These are phyloP conservation scores for Motacilla tschutschensis DNA, from an alignment of 2,113 vertebrate species.

Conservation along the genomic window DNA sequence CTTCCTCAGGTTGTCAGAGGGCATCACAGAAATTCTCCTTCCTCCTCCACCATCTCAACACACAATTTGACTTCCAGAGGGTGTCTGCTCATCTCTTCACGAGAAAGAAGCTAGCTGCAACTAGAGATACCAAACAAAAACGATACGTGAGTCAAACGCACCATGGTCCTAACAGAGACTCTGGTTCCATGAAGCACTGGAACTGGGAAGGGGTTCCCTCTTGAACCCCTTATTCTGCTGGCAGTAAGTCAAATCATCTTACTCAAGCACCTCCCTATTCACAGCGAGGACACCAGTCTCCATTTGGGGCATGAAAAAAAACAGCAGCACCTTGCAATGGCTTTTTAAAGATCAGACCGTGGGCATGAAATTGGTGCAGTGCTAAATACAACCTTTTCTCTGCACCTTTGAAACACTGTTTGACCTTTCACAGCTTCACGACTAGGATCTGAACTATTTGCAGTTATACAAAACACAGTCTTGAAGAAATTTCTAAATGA, in stretches of 20 bases:
- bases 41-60: not conserved
- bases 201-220: not conserved
- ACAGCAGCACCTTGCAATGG: not conserved
- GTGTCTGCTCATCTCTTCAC: not conserved
- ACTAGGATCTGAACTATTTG: not conserved
- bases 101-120: not conserved
- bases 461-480: not conserved
- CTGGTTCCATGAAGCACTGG: not conserved
- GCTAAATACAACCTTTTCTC: not conserved
- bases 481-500: not conserved
- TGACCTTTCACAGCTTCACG: not conserved
- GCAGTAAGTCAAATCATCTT: not conserved
- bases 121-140: not conserved
- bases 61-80: not conserved
- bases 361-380: not conserved
- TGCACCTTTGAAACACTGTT: not conserved
- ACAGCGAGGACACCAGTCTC: not conserved
- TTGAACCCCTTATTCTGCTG: not conserved
- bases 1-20: not conserved
- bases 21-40: not conserved
- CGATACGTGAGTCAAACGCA: accelerated
- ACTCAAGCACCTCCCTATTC: not conserved
- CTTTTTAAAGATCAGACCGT: not conserved
- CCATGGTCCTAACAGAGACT: not conserved
- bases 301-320: not conserved